Base-by-base conservation (phyloP, 2,888 invertebrate genomes). In the Mimachlamys varia region DNA sequence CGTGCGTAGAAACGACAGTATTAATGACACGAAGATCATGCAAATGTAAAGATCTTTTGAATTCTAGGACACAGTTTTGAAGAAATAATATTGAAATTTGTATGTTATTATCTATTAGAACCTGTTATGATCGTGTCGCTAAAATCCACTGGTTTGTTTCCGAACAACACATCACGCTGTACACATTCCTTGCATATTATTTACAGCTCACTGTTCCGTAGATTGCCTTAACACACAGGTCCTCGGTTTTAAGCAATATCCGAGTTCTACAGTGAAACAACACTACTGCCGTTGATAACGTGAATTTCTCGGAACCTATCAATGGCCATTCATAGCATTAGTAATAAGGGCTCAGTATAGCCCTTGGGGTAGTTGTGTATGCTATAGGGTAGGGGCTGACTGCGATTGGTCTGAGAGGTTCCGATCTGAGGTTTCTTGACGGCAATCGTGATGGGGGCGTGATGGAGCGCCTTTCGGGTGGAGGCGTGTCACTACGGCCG, bases 351-450 rank as follows among this genome's bases (percentile, higher is more conserved):
- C 33, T 17, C 27, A 76, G 15, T 4, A 76, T 33, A 2, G 76
- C 76, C 33, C 76, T 76, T 15, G 76, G 76, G 33, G 76, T 76
- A 76, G 76, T 7, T 27, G 27, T 76, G 27, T 15, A 76, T 7
- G 76, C 76, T 76, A 76, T 76, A 76, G 76, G 76, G 27, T 76
- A 76, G 27, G 76, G 76, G 12, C 13, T 15, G 2, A 76, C 76
- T 33, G 76, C 76, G 12, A 76, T 76, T 27, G 76, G 76, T 33
- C 76, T 76, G 27, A 76, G 33, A 7, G 76, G 76, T 27, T 76
- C 76, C 22, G 76, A 76, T 33, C 76, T 76, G 76, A 76, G 76
- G 76, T 76, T 76, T 76, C 76, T 76, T 2, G 76, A 76, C 33
- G 76, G 76, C 27, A 76, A 12, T 12, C 76, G 76, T 76, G 76